Evolutionary conservation across 2,888 invertebrate species (phyloP).

Genomic region (Mamestra brassicae): DNA sequence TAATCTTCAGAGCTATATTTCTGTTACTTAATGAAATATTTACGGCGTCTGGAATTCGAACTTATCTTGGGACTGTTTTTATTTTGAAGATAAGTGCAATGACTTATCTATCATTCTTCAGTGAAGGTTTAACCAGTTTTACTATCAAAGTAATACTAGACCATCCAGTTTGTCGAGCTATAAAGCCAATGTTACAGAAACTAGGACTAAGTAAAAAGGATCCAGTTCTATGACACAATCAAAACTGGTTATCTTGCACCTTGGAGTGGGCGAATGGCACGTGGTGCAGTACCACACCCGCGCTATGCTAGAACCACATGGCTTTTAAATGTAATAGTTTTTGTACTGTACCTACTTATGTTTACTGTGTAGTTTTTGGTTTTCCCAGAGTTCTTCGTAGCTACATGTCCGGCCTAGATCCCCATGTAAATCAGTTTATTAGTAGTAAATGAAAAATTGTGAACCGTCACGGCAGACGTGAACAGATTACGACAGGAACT

Average conservation of each 20-base stretch:
- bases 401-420: neutral
- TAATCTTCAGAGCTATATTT: neutral
- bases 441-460: too few species aligned
- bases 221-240: conserved; percentile 31
- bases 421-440: neutral
- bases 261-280: conserved; percentile 34
- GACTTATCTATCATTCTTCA: too few species aligned
- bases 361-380: neutral
- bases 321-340: neutral
- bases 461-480: too few species aligned
- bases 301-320: neutral
- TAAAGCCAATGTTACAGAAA: conserved; percentile 45
- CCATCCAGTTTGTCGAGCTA: conserved; percentile 13
- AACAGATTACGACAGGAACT: too few species aligned
- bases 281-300: conserved; percentile 24
- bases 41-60: too few species aligned
- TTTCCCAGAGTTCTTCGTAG: neutral
- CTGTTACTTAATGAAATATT: too few species aligned
- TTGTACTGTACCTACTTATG: conserved; percentile 10
- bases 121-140: neutral
- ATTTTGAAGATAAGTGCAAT: neutral
- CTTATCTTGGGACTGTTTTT: neutral
- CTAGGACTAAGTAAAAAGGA: neutral
- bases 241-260: conserved; percentile 34
- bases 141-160: neutral